These are phyloP conservation scores for Exephanes ischioxanthus DNA, from an alignment of 2,888 invertebrate species.

Conservation along the genomic window DNA sequence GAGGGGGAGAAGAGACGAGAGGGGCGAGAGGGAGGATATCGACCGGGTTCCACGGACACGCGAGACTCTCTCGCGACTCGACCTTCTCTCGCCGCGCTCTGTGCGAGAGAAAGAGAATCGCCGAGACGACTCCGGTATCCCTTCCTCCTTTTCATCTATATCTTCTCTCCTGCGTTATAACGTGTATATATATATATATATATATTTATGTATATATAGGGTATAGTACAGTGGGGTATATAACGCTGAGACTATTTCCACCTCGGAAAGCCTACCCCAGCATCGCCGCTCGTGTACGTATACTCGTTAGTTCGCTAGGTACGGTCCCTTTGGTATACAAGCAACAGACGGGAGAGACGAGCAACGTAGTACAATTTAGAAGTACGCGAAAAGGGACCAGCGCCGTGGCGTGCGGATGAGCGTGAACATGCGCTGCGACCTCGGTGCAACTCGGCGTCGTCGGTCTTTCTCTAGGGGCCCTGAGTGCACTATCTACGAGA, in stretches of 20 bases:
- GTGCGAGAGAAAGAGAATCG: conserved; percentile 30
- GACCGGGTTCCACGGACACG: conserved; percentile 45
- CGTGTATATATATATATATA: conserved; percentile 4
- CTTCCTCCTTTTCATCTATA: conserved; percentile 21
- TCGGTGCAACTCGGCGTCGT: conserved; percentile 36
- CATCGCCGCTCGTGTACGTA: conserved; percentile 20
- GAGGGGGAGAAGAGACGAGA: conserved; percentile 21
- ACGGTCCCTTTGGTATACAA: conserved; percentile 31
- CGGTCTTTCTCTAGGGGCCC: conserved; percentile 17
- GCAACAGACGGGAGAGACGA: conserved; percentile 18
- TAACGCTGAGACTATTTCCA: conserved; percentile 21
- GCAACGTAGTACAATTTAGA: conserved; percentile 51
- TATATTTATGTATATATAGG: background rate
- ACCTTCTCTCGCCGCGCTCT: conserved; percentile 30
- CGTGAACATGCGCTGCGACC: conserved; percentile 55
- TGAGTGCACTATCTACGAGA: conserved; percentile 43
- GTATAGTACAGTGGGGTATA: background rate
- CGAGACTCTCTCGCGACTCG: conserved; percentile 55
- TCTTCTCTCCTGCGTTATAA: conserved; percentile 38
- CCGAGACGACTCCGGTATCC: conserved; percentile 41
- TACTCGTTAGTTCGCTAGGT: conserved; percentile 33
- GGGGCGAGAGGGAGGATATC: conserved; percentile 54
- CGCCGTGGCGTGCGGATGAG: conserved; percentile 31
- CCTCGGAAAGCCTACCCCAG: conserved; percentile 17
- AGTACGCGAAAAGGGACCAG: conserved; percentile 42